phyloP scores from a whole-genome alignment of 2,113 vertebrate species.

The Oreochromis niloticus region DNA sequence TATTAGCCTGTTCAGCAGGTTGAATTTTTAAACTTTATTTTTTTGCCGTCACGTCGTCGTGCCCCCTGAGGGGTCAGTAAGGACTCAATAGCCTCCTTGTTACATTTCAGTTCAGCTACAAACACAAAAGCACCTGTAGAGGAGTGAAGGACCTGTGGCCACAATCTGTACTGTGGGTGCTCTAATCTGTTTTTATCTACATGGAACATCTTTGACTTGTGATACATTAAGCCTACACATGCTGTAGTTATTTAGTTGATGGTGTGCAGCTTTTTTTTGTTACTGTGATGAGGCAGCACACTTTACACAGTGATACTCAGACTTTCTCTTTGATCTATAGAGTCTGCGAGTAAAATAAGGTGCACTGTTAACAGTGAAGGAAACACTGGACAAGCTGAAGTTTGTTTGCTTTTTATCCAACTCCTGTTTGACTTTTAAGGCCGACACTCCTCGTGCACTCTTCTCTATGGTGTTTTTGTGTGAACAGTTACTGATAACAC shows the following conservation, averaged over 20 bases:
- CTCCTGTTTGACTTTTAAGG: conserved; percentile 6
- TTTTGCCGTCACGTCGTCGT: not conserved
- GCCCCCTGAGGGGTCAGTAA: not conserved
- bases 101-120: conserved; percentile 28
- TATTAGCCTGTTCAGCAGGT: conserved; percentile 45
- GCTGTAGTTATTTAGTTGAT: not conserved
- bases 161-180: not conserved
- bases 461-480: conserved; percentile 4
- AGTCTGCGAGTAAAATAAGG: not conserved
- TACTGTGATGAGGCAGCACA: not conserved
- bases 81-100: conserved; percentile 1
- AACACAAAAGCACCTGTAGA: not conserved
- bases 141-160: not conserved
- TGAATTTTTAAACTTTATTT: conserved; percentile 14
- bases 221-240: not conserved
- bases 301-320: not conserved
- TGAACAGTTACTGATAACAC: conserved; percentile 4
- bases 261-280: not conserved
- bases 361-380: not conserved
- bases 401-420: not conserved
- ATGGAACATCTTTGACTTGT: not conserved
- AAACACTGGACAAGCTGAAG: not conserved
- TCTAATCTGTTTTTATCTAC: not conserved
- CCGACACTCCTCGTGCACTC: not conserved
- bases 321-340: not conserved